phyloP scores from a whole-genome alignment of 2,797 vertebrate species.

The Tympanoctomys barrerae region DNA sequence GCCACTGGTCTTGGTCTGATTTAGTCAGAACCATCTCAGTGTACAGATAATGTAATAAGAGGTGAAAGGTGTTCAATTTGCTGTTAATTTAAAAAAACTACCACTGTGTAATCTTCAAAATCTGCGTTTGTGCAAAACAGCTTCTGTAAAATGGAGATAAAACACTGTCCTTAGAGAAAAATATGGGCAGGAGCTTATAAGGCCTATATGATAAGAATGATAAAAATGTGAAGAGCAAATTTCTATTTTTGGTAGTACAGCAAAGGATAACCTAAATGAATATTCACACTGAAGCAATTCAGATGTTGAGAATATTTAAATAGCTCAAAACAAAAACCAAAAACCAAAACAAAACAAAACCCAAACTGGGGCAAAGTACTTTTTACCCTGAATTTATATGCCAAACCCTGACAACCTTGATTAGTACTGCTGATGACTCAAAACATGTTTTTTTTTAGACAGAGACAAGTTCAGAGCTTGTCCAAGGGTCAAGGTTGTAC shows the following conservation, averaged over 20 bases:
- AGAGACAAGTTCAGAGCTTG: conserved; percentile 5
- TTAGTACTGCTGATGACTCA: neutral
- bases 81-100: conserved; percentile 18
- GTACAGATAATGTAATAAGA: neutral
- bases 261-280: neutral
- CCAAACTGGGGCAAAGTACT: neutral
- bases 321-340: neutral
- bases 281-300: neutral
- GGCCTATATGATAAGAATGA: neutral
- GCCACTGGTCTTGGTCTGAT: neutral
- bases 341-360: neutral
- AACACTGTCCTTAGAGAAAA: conserved; percentile 16
- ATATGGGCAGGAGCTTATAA: conserved; percentile 17
- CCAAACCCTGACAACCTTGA: neutral
- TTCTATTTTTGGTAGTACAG: neutral
- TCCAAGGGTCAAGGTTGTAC: neutral
- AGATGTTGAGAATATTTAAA: conserved; percentile 4
- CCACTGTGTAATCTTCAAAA: neutral
- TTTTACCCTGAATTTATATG: conserved; percentile 20
- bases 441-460: neutral
- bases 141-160: conserved; percentile 17
- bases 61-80: neutral
- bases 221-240: conserved; percentile 27
- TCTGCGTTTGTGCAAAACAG: conserved; percentile 18
- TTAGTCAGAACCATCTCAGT: conserved; percentile 35